Conservation (phyloP, 1,140 invertebrate genomes). For the Wiebesia pumilae region DNA sequence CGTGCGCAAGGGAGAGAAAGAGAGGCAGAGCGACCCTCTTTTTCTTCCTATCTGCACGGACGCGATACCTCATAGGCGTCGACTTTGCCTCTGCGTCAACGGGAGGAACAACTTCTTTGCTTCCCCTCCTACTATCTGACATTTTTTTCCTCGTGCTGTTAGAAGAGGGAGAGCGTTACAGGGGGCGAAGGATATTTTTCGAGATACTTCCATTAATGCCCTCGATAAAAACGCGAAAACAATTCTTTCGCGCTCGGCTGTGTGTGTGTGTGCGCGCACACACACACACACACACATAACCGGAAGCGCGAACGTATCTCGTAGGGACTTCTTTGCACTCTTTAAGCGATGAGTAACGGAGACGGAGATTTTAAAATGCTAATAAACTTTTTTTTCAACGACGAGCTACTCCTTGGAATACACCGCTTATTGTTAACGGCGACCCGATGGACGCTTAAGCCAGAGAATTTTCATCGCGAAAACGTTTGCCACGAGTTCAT, state of each 20-base stretch:
- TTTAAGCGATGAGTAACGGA: constrained; percentile 35
- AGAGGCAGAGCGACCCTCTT: constrained; percentile 55
- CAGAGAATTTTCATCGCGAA: neutral
- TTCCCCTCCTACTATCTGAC: constrained; percentile 29
- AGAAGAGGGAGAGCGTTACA: neutral
- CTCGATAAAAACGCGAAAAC: constrained; percentile 53
- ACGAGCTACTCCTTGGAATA: neutral
- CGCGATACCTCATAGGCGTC: constrained; percentile 61
- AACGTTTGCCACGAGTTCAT: constrained; percentile 27
- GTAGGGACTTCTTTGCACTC: constrained; percentile 26
- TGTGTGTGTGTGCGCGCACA: too few species aligned
- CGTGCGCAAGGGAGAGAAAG: constrained; percentile 10
- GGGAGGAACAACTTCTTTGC: constrained; percentile 44
- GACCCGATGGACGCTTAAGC: neutral
- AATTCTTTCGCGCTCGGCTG: constrained; percentile 39
- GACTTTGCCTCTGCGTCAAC: constrained; percentile 54
- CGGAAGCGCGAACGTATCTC: constrained; percentile 22
- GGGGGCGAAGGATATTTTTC: constrained; percentile 45
- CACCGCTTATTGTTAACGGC: neutral
- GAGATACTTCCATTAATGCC: constrained; percentile 44
- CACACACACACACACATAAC: neutral
- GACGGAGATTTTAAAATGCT: constrained; percentile 44
- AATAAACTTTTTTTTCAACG: constrained; percentile 32
- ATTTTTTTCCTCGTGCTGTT: constrained; percentile 7
- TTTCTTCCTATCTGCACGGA: constrained; percentile 49